phyloP scores from a whole-genome alignment of 2,888 invertebrate species.

The Fragum sueziense region DNA sequence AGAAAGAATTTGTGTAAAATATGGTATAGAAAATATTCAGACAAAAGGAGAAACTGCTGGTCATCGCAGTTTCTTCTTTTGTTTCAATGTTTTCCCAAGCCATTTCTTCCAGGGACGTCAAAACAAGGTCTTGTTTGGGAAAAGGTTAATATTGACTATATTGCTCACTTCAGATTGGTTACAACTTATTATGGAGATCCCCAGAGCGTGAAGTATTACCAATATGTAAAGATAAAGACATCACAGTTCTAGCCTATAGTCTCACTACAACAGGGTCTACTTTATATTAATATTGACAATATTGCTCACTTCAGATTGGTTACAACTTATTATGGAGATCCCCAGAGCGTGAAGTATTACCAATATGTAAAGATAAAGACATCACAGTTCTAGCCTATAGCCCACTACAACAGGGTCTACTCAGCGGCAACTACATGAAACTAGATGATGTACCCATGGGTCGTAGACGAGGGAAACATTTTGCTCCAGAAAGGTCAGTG shows the following conservation, averaged over 20 bases:
- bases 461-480: constrained; percentile 75
- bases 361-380: constrained; percentile 70
- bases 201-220: constrained; percentile 76
- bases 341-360: constrained; percentile 74
- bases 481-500: constrained; percentile 71
- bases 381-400: constrained; percentile 78
- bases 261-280: constrained; percentile 80
- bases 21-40: no score
- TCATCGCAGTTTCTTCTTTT: no score
- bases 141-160: no score
- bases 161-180: constrained; percentile 77
- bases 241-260: constrained; percentile 78
- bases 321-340: constrained; percentile 80
- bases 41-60: no score
- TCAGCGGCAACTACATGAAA: constrained; percentile 74
- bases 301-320: constrained; percentile 75
- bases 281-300: no score
- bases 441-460: constrained; percentile 77
- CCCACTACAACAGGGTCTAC: constrained; percentile 80
- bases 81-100: no score
- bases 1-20: no score
- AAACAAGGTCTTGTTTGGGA: no score
- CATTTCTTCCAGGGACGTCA: no score
- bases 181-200: constrained; percentile 79
- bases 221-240: constrained; percentile 69